Base-by-base conservation (phyloP, 2,888 invertebrate species). In the Drosophila mayaguana region DNA sequence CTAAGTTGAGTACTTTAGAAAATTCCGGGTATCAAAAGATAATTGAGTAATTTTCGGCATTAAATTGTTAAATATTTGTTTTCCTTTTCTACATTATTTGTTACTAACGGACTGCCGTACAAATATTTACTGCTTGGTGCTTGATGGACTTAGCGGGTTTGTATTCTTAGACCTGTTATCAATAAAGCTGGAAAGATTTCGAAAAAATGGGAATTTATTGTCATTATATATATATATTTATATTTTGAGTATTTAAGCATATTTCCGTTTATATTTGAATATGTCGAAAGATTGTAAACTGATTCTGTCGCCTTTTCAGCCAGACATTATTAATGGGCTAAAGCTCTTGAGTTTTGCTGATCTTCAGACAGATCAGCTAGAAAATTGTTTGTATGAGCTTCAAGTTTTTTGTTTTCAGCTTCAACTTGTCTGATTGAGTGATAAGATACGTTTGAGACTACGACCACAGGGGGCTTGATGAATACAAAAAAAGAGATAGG, bases 321-420 rank as follows among this genome's bases (percentile, higher is more conserved):
- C 46, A n/a, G 25, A 46, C 25, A 46, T 28, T 46, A 25, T 9
- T 46, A 20, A 20, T 45, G 22, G 14, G 1, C 2, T 11, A 11
- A 1, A 18, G 18, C 11, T 18, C 18, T 45, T 25, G 16, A 45
- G 45, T 22, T 45, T 22, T 16, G 18, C 18, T 34, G 50, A 50
- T 50, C 18, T 34, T 50, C 50, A 50, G 20, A 8, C 20, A 50
- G 50, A 50, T 50, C 50, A 50, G 50, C 34, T 34, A 18, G 32
- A 1, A 28, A 48, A 28, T 28, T 48, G 18, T 18, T 25, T 18
- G 3, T 45, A 25, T 14, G 14, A 4, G 22, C 45, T n/a, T 50
- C 48, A 50, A 50, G 48, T 32, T 50, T 32, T 50, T 50, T 50
- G 48, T 50, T 50, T 50, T 50, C 48, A 50, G 48, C 48, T 50